These are phyloP conservation scores for Urocyon cinereoargenteus DNA, from an alignment of 2,797 vertebrate species.

Conservation along the genomic window DNA sequence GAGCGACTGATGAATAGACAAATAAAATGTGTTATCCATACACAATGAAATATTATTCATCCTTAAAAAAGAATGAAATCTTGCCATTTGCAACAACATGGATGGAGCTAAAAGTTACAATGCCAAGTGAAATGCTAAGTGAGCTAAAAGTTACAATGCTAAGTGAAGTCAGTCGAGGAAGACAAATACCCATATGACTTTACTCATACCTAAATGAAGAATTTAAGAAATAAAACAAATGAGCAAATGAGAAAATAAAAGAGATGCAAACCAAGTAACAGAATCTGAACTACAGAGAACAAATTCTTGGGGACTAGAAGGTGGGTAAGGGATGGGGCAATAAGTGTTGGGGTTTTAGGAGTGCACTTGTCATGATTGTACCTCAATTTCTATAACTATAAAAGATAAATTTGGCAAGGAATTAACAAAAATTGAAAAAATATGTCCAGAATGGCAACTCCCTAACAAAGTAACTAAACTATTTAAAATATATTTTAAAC, in stretches of 20 bases:
- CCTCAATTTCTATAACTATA: background rate
- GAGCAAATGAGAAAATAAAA: background rate
- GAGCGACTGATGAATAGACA: background rate
- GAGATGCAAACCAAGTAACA: background rate
- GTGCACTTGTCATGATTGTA: background rate
- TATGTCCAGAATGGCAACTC: background rate
- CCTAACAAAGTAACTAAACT: background rate
- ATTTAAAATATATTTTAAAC: conserved; percentile 15
- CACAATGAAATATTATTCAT: background rate
- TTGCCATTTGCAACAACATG: background rate
- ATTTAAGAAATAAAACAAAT: background rate
- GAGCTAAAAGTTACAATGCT: background rate
- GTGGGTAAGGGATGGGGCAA: background rate
- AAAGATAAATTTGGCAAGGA: background rate
- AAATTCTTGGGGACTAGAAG: background rate
- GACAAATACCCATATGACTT: background rate
- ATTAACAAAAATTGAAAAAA: background rate
- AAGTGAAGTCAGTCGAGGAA: background rate
- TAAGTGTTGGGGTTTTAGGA: background rate
- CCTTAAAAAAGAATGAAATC: background rate
- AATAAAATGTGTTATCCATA: background rate
- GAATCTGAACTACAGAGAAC: background rate
- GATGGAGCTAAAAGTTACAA: background rate
- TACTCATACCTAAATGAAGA: background rate
- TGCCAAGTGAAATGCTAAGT: background rate